Percentiles rank a stretch among this genome's conserved stretches.
phyloP scores from a whole-genome alignment of 2,797 vertebrate species.

The Artibeus lituratus region DNA sequence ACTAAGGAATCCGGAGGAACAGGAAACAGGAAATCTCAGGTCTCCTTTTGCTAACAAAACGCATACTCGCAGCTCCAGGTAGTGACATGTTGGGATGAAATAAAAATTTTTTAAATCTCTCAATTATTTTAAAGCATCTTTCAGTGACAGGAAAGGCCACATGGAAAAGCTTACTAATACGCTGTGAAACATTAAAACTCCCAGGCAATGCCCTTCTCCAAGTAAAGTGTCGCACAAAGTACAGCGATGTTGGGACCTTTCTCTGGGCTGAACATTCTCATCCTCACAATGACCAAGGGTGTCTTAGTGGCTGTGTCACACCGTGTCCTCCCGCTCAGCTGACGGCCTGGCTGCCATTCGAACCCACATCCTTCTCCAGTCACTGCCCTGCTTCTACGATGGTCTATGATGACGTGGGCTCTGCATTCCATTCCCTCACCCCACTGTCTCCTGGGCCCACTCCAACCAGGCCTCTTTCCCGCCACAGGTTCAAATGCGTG shows the following conservation, averaged over 20 bases:
- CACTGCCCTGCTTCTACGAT: rapidly evolving
- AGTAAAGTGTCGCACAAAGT: not conserved
- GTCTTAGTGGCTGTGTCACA: rapidly evolving
- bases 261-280: not conserved
- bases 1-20: rapidly evolving
- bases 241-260: rapidly evolving
- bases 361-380: not conserved
- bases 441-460: not conserved
- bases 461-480: not conserved
- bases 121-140: not conserved
- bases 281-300: rapidly evolving
- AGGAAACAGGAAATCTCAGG: not conserved
- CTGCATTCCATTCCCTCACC: not conserved
- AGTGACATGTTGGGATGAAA: not conserved
- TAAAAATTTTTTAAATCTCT: not conserved
- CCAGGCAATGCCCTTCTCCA: not conserved
- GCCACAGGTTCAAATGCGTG: not conserved
- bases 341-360: not conserved
- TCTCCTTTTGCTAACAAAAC: not conserved
- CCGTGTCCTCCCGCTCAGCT: not conserved
- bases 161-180: not conserved
- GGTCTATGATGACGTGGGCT: rapidly evolving
- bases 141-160: not conserved
- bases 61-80: not conserved
- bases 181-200: not conserved